Base-by-base conservation (phyloP, 2,888 invertebrate genomes). In the Tryphoninae sp. region DNA sequence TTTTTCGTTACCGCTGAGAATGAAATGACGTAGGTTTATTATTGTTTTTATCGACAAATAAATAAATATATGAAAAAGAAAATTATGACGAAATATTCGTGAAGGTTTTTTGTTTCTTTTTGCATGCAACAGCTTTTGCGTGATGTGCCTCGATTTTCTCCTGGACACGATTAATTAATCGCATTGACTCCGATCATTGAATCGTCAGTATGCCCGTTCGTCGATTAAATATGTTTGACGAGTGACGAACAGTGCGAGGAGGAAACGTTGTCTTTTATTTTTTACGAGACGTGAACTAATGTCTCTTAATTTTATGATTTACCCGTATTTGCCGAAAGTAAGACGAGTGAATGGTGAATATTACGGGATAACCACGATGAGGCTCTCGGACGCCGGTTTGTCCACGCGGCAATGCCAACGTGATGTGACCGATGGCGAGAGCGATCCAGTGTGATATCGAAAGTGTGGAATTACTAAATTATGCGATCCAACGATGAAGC, bases 401-500 rank as follows among this genome's bases (percentile, higher is more conserved):
- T 58, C 64, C 11, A 1, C 13, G 53, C 22, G 71, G 69, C 59
- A 19, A 40, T 45, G 19, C 53, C 71, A 62, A 40, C 40, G 40
- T 55, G 68, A 75, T 77, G 45, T 73, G 26, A 74, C 58, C 72
- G 72, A 69, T 62, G 72, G 72, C 49, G 73, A 69, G 68, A 84
- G 87, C 87, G 87, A 86, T 69, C 67, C 64, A 73, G 59, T 74
- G 73, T 78, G 78, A 76, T 75, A 76, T 76, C 22, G 55, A 67
- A 61, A 72, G 79, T 76, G 79, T 33, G 53, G 23, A 62, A 51
- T 61, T 59, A 61, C 9, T 75, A 71, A 78, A 79, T 82, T 68
- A 88, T 88, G 88, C 86, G 84, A 88, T 82, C 76, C 64, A 64
- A 83, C 80, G 81, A 89, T 89, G 89, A 86, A 87, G 85, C 82